Evolutionary conservation across 1,140 invertebrate species (phyloP).

Genomic region (Zaprionus lachaisei): DNA sequence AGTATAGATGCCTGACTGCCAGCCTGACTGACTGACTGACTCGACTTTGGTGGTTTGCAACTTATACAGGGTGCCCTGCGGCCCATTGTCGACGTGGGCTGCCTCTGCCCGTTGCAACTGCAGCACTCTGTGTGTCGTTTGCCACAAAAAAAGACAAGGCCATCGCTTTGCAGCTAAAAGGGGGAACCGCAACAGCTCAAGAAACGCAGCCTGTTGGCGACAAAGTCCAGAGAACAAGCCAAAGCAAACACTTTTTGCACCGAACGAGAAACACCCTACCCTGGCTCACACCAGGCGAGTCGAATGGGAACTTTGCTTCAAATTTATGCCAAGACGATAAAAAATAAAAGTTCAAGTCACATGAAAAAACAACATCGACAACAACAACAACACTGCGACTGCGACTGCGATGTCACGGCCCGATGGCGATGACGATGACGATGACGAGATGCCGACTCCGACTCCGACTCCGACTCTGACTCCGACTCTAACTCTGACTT

Average conservation of each 20-base stretch:
- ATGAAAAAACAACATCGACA: slow-evolving; percentile 3
- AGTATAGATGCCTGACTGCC: slow-evolving; percentile 11
- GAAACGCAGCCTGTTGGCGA: slow-evolving; percentile 54
- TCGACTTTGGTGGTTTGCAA: slow-evolving; percentile 1
- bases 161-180: not conserved
- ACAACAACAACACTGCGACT: slow-evolving; percentile 9
- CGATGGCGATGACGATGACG: not conserved
- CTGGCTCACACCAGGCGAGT: slow-evolving; percentile 23
- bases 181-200: slow-evolving; percentile 43
- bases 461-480: slow-evolving; percentile 1
- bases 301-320: slow-evolving; percentile 45
- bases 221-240: slow-evolving; percentile 48
- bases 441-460: slow-evolving; percentile 5
- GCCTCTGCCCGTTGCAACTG: not conserved
- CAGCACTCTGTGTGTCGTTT: slow-evolving; percentile 1
- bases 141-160: slow-evolving; percentile 57
- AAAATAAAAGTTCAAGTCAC: slow-evolving; percentile 30
- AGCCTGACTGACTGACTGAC: slow-evolving; percentile 23
- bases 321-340: slow-evolving; percentile 74
- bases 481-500: not conserved
- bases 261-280: slow-evolving; percentile 28
- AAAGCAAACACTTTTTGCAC: slow-evolving; percentile 14
- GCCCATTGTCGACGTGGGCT: not conserved
- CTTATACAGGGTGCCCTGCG: slow-evolving; percentile 27
- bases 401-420: slow-evolving; percentile 13